Evolutionary conservation across 1,140 invertebrate species (phyloP).

Genomic region (Bemisia tabaci): DNA sequence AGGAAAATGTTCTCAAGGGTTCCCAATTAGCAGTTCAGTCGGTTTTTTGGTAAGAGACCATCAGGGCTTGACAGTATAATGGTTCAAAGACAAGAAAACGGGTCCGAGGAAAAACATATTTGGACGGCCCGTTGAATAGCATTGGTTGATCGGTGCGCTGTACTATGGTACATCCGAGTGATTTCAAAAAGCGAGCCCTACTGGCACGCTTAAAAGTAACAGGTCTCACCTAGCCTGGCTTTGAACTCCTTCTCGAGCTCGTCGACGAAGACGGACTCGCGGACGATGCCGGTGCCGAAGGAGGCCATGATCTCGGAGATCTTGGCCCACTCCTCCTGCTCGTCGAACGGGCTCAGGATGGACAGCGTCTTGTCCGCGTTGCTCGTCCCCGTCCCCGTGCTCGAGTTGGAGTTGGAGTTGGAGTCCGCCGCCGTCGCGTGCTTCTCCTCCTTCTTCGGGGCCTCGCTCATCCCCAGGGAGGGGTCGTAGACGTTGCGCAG

Average conservation of each 20-base stretch:
- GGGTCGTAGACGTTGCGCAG: slow-evolving; percentile 40
- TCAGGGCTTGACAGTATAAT: no score
- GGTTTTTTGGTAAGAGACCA: no score
- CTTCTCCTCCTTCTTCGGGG: slow-evolving; percentile 17
- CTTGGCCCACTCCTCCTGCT: slow-evolving; percentile 87
- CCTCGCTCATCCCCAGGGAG: slow-evolving; percentile 23
- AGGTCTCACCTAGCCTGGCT: slow-evolving; percentile 40
- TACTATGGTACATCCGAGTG: no score
- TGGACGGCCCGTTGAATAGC: no score
- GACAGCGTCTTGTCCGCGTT: slow-evolving; percentile 28
- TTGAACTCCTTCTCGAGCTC: slow-evolving; percentile 75
- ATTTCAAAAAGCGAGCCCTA: no score
- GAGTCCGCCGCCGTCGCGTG: slow-evolving; percentile 15
- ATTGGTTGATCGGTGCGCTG: no score
- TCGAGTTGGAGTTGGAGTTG: slow-evolving; percentile 24
- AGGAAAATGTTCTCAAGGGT: no score
- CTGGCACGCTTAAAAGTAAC: no score
- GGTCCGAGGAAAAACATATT: no score
- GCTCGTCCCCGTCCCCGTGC: slow-evolving; percentile 29
- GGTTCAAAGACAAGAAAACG: no score
- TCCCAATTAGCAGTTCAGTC: no score
- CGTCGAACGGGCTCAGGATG: slow-evolving; percentile 76
- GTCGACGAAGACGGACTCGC: slow-evolving; percentile 67
- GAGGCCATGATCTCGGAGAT: slow-evolving; percentile 89
- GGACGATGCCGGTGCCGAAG: slow-evolving; percentile 63